Percentiles rank a stretch among this genome's conserved stretches.
phyloP scores from a whole-genome alignment of 2,888 invertebrate genomes.

The Lepidochrysops patricia region DNA sequence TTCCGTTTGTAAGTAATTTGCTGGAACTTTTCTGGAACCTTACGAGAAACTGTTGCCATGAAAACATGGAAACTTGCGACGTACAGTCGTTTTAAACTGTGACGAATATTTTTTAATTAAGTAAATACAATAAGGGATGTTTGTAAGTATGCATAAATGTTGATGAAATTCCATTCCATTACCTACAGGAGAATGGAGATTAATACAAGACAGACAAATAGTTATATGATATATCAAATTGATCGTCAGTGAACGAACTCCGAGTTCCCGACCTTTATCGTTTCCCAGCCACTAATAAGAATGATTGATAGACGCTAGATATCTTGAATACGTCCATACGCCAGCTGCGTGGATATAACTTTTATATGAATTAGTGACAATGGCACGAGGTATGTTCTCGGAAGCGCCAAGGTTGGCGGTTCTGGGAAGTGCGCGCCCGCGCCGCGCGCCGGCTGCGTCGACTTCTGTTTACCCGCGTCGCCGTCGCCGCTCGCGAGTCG shows the following conservation, averaged over 20 bases:
- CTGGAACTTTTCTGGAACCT: too few species aligned
- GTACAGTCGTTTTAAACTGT: too few species aligned
- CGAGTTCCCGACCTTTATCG: neutral
- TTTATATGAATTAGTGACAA: conserved; percentile 70
- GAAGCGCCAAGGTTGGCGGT: conserved; percentile 66
- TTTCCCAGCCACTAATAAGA: neutral
- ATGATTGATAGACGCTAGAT: conserved; percentile 19
- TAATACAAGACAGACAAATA: too few species aligned
- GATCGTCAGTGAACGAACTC: neutral
- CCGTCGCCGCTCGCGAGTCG: too few species aligned
- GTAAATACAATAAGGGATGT: too few species aligned
- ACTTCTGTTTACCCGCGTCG: conserved; percentile 26
- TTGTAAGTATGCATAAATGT: too few species aligned
- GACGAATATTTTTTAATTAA: too few species aligned
- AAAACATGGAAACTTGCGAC: too few species aligned
- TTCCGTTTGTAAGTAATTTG: too few species aligned
- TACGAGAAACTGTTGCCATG: too few species aligned
- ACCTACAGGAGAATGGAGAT: too few species aligned
- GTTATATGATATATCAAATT: too few species aligned
- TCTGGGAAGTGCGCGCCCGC: conserved; percentile 59
- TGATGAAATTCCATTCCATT: neutral
- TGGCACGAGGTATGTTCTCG: conserved; percentile 63
- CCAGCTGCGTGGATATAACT: conserved; percentile 46
- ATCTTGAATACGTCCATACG: conserved; percentile 24
- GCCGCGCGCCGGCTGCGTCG: conserved; percentile 35